phyloP scores from a whole-genome alignment of 1,140 invertebrate species.

The Drosophila cardini region DNA sequence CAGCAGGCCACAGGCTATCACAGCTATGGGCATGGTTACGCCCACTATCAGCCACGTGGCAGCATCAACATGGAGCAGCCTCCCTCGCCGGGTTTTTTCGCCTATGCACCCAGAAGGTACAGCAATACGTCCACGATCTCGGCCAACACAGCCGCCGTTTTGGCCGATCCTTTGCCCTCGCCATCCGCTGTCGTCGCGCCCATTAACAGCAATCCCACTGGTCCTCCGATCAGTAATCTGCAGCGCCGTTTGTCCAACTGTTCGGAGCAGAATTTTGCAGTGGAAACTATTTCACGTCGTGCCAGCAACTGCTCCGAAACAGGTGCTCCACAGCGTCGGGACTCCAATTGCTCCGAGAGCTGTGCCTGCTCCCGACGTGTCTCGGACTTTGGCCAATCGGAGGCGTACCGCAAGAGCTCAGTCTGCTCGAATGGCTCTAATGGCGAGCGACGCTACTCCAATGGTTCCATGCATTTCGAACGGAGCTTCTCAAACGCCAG shows the following conservation, averaged over 20 bases:
- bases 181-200: conserved; percentile 48
- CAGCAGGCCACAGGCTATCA: conserved; percentile 35
- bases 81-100: conserved; percentile 62
- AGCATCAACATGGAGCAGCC: conserved; percentile 42
- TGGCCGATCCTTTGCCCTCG: conserved; percentile 46
- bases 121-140: conserved; percentile 81
- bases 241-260: conserved; percentile 78
- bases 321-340: conserved; percentile 67
- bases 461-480: conserved; percentile 82
- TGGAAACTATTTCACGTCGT: conserved; percentile 62
- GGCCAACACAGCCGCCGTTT: conserved; percentile 64
- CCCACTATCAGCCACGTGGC: conserved; percentile 66
- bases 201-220: conserved; percentile 25
- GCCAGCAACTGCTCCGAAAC: conserved; percentile 78
- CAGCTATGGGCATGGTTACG: conserved; percentile 49
- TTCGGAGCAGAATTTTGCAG: conserved; percentile 68
- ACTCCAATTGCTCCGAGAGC: conserved; percentile 82
- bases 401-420: conserved; percentile 71
- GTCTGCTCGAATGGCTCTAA: conserved; percentile 73
- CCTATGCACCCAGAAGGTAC: conserved; percentile 73
- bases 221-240: conserved; percentile 45
- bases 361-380: conserved; percentile 77
- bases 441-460: conserved; percentile 76
- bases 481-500: conserved; percentile 79
- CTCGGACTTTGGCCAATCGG: conserved; percentile 69